Base-by-base conservation (phyloP, 2,888 invertebrate species). In the Ceratothoa steindachneri region DNA sequence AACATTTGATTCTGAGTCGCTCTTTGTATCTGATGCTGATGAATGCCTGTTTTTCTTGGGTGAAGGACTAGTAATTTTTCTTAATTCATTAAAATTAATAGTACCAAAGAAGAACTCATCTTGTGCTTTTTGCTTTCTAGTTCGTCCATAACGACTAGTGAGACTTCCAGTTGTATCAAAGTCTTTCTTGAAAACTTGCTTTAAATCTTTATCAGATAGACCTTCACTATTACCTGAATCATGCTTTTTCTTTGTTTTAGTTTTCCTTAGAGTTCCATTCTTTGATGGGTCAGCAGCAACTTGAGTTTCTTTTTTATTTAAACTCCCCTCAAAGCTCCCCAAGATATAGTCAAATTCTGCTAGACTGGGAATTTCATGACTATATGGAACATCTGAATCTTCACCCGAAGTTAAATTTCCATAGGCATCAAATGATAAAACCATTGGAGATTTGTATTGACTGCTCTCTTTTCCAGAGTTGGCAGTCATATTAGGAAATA, bases 91-190 rank as follows among this genome's bases (percentile, higher is more conserved):
- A 64, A 79, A 79, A 67, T 79, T 79, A 22, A 79, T 68, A 19
- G 79, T 79, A 15, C 79, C 79, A 66, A 79, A 79, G 64, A 79
- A 77, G 72, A 79, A 79, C 0, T 74, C 79, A 68, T 79, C 79
- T 29, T 72, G 72, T 1, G 74, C 70, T 55, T 75, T 76, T 4
- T 76, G 71, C 30, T 79, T 79, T 28, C 79, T 31, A 51, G 75
- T 53, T 60, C 79, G 68, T 24, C 79, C 79, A 70, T 79, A 79
- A n/a, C 79, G 74, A 27, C 79, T 79, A 19, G 73, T 76, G 15
- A 66, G n/a, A 22, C 65, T 66, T 1, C 74, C 73, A 60, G 31
- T 27, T 9, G 75, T 72, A 19, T 67, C 64, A 51, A 74, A 72
- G 9, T 79, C 76, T 65, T 77, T 74, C 67, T 79, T 79, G 30